Evolutionary conservation across 2,113 vertebrate genomes (phyloP).

Genomic region (Epinephelus moara): DNA sequence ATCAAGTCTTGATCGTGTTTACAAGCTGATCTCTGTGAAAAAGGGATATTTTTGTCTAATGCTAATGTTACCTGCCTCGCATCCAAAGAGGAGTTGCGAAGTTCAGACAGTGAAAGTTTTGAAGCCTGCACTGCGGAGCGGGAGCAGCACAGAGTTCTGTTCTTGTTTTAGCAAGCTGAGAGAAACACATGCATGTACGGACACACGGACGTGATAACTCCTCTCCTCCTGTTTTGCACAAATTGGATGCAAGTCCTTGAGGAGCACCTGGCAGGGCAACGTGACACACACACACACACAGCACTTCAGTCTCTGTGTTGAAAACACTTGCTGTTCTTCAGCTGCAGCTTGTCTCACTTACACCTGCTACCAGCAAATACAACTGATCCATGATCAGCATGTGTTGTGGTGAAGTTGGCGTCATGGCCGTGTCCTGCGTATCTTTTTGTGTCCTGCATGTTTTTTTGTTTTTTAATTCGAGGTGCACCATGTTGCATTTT

Average conservation of each 20-base stretch:
- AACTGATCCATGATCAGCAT: constrained; percentile 19
- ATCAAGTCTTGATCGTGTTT: constrained; percentile 67
- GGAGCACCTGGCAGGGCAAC: constrained; percentile 55
- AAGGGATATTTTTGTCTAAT: constrained; percentile 16
- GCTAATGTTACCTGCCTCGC: constrained; percentile 24
- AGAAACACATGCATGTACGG: not conserved
- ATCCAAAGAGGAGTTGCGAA: constrained; percentile 6
- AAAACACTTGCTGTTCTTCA: constrained; percentile 13
- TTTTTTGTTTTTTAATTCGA: not conserved
- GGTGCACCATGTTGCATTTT: not conserved
- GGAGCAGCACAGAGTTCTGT: not conserved
- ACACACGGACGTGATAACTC: not conserved
- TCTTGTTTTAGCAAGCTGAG: not conserved
- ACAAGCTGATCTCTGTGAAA: constrained; percentile 67
- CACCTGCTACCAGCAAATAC: constrained; percentile 20
- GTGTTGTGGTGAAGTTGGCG: not conserved
- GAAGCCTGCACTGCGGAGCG: not conserved
- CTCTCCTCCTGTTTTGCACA: constrained; percentile 41
- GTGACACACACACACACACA: constrained; percentile 42
- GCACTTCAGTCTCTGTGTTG: constrained; percentile 1
- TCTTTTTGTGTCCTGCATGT: not conserved
- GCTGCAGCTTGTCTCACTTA: constrained; percentile 12
- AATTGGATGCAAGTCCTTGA: constrained; percentile 65
- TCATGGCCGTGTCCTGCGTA: not conserved
- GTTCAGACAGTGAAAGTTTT: not conserved